Evolutionary conservation across 2,113 vertebrate species (phyloP).

Genomic region (Menura novaehollandiae): DNA sequence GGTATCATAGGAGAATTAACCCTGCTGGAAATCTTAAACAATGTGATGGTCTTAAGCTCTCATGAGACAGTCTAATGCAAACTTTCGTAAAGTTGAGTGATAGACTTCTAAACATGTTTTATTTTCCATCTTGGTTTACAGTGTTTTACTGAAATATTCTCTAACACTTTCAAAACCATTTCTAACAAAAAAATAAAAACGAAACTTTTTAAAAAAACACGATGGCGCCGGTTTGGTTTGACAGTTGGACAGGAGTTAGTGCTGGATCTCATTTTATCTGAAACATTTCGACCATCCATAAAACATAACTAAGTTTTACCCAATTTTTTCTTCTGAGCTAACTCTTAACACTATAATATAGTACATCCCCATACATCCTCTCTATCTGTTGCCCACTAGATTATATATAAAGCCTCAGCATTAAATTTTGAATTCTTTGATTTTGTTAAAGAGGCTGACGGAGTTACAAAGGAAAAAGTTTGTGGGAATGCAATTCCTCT

Average conservation of each 20-base stretch:
- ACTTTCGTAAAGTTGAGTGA: neutral
- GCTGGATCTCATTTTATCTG: neutral
- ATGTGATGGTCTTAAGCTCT: neutral
- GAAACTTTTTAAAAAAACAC: neutral
- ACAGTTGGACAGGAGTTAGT: neutral
- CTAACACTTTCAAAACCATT: neutral
- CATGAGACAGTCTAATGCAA: neutral
- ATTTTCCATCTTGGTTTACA: neutral
- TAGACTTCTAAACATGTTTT: neutral
- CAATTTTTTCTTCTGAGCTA: neutral
- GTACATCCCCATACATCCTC: neutral
- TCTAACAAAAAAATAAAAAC: neutral
- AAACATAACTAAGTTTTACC: neutral
- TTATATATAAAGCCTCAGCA: neutral
- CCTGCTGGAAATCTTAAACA: neutral
- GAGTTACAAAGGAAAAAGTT: neutral
- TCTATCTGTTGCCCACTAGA: neutral
- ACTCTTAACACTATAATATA: neutral
- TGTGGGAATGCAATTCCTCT: conserved; percentile 10
- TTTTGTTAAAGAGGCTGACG: conserved; percentile 11
- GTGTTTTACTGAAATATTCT: neutral
- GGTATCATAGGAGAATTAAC: neutral
- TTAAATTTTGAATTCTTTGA: conserved; percentile 27
- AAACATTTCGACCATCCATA: neutral
- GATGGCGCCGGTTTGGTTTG: neutral